Evolutionary conservation across 2,888 invertebrate species (phyloP), one percentile per base, ranked within the genome.

Genomic region (Chelonus formosanus): DNA sequence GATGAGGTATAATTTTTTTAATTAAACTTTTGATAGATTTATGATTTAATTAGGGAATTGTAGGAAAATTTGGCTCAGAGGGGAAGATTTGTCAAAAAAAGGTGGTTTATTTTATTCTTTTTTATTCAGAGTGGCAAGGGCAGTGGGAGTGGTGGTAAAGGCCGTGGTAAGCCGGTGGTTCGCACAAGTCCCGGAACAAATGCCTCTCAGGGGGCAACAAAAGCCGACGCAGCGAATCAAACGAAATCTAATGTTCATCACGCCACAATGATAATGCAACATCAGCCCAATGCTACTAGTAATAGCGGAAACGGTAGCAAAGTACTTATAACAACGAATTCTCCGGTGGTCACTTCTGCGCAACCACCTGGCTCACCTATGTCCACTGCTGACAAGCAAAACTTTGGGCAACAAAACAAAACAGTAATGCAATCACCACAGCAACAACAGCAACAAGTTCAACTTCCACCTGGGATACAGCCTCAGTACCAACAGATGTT

Each of bases 151-250:
- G 87, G 87, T 50, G 82, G 86, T 4, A 91, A 91, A 82, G 89
- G 90, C 65, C 88, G 93, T 31, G 91, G 90, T 60, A 94, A 94
- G 83, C 90, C 90, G 50, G 85, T 87, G 71, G 88, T 90, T 73
- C 85, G 90, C 66, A 86, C 87, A 62, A 89, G 90, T 3, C 92
- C 92, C n/a, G 91, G 92, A 32, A 89, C 92, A 68, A 85, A 86
- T 57, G 84, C 76, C 68, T 73, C 75, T 69, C 76, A 76, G 67
- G 83, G 90, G 71, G 85, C 86, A 78, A 4, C 84, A 86, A 67
- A 92, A 90, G 82, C 89, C 89, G 70, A 92, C 91, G 78, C 91
- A 91, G 91, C 91, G 4, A 92, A 91, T 82, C 91, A 91, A 78
- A 91, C 91, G 69, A 78, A 78, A 74, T 74, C 76, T 68, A 75